Evolutionary conservation across 1,140 invertebrate species (phyloP), one percentile per base, ranked within the genome.

Genomic region (Dysdera silvatica): DNA sequence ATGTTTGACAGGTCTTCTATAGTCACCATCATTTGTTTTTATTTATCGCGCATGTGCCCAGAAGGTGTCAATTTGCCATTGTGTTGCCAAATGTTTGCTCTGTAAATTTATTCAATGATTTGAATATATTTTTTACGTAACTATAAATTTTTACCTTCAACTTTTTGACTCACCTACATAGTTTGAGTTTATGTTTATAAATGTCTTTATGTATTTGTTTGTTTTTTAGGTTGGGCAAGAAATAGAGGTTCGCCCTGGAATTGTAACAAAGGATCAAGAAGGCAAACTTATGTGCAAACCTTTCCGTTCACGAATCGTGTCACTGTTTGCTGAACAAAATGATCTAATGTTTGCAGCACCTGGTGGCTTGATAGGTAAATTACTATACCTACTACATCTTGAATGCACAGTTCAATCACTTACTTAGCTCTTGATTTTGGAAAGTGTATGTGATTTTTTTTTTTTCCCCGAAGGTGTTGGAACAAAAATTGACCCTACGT

Each of bases 241-340:
- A 75, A 89, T 90, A 53, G 88, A 97, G 83, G 87, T 98, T 24
- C 83, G 95, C 45, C 95, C 95, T 3, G 95, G 83, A 43, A 83
- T 99, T 49, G 94, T 99, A 2, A 93, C 92, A 7, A 98, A 98
- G 78, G 94, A 97, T 71, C 82, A 87, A 24, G 92, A 98, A 74
- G 96, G 95, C 49, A 94, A 93, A 74, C 79, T 99, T 55, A 93
- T 91, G 10, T 99, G 96, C 78, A 84, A 85, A 62, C 97, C 96
- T 6, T 98, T 99, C 71, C 92, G 91, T 73, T 98, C 95, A 7
- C 83, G 88, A 62, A 97, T 99, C 74, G 91, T 99, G 6, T 99
- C 96, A n/a, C 79, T 99, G 2, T 98, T 88, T 78, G 91, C 97
- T 57, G 97, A 99, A 78, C 93, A 98, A 79, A 99, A 99, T 79